Evolutionary conservation across 2,797 vertebrate genomes (phyloP), one percentile per base, ranked within the genome.

Genomic region (Australoheros facetus): DNA sequence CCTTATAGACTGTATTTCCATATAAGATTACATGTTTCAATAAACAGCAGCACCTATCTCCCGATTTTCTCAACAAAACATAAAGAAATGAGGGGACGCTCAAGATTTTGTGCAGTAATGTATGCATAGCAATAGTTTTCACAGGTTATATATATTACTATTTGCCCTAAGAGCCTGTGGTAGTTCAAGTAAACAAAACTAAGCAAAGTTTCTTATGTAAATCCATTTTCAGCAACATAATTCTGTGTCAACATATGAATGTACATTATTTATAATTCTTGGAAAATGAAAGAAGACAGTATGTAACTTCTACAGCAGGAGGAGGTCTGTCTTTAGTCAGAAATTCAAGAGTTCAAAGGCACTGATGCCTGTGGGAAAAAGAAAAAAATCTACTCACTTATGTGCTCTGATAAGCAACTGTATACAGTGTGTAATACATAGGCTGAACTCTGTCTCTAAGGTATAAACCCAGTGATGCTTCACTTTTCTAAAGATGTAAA

Each of bases 241-340:
- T 66, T 75, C 39, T 30, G 3, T 78, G n/a, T 53, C 59, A 45
- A 60, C 16, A 48, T 69, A 13, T 59, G 3, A 75, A n/a, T 16
- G 66, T 77, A 30, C 28, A 91, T 81, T 87, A 86, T 81, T 84
- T 19, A 85, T 85, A 60, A 85, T 86, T 70, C 59, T 64, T 34
- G 42, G 19, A 77, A 83, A 81, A 77, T 80, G 28, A 85, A 81
- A 66, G 6, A 5, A 54, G 21, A 7, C 14, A 66, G 77, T 76
- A 53, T 79, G 21, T 42, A 72, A 73, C 48, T 56, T 34, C 77
- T 71, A 42, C 1, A 54, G 37, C 72, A 80, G 53, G 30, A 39
- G 64, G 26, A 51, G 17, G 28, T 62, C n/a, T 57, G 23, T 89
- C 48, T 77, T 34, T 48, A 71, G 37, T 72, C 51, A 82, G 56